Evolutionary conservation across 2,888 invertebrate genomes (phyloP).

Genomic region (Drosophila neonasuta): DNA sequence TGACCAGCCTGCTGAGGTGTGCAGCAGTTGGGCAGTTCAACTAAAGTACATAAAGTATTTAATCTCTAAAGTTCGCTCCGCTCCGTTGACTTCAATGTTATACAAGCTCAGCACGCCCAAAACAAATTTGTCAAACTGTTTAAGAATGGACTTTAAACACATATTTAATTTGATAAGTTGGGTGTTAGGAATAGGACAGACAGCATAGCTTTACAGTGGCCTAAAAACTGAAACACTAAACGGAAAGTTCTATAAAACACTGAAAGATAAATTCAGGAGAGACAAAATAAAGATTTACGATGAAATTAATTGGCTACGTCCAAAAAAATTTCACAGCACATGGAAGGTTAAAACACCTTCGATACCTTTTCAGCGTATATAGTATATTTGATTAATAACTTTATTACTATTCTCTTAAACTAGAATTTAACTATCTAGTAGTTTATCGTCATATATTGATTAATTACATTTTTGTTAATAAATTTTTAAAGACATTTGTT

Average conservation of each 20-base stretch:
- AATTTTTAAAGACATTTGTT: no score
- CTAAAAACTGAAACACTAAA: constrained; percentile 16
- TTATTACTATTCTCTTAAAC: no score
- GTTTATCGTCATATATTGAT: no score
- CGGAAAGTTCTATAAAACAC: constrained; percentile 40
- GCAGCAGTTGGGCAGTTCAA: constrained; percentile 3
- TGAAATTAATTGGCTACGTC: no score
- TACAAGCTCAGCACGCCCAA: not conserved
- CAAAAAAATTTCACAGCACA: no score
- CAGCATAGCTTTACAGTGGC: constrained; percentile 33
- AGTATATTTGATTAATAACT: no score
- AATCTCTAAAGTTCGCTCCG: constrained; percentile 28
- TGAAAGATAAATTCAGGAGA: constrained; percentile 7
- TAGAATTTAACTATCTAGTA: no score
- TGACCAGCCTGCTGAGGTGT: constrained; percentile 34
- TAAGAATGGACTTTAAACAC: constrained; percentile 2
- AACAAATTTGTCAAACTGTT: constrained; percentile 25
- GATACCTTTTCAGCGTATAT: no score
- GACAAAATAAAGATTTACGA: no score
- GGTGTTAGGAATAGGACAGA: constrained; percentile 1
- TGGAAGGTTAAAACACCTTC: no score
- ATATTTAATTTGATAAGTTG: constrained; percentile 25
- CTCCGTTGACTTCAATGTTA: constrained; percentile 6
- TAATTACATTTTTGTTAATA: no score
- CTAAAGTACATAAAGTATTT: constrained; percentile 11